Conservation (phyloP, 1,140 invertebrate genomes). For the Notospermus geniculatus region DNA sequence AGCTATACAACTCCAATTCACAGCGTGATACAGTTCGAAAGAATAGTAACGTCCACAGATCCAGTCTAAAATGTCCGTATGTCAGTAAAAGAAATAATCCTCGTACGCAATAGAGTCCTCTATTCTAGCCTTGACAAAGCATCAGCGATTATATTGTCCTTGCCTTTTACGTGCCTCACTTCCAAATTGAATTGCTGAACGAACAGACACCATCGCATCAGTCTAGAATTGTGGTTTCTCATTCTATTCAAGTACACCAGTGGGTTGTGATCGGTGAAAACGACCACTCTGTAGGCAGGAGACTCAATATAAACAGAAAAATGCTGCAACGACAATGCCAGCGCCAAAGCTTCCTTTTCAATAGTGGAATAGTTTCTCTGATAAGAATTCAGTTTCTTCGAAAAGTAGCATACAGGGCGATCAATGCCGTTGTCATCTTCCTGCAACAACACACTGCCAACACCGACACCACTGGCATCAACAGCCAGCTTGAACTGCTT, state of each 20-base stretch:
- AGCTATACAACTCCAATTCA: no score
- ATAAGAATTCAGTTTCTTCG: constrained; percentile 17
- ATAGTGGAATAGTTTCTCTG: constrained; percentile 20
- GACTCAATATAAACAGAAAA: constrained; percentile 14
- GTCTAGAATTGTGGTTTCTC: background rate
- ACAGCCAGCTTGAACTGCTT: constrained; percentile 36
- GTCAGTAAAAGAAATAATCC: background rate
- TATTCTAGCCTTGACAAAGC: background rate
- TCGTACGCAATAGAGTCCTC: no score
- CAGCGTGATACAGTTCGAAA: no score
- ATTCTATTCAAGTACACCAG: constrained; percentile 8
- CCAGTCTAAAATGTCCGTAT: no score
- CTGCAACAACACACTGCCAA: constrained; percentile 26
- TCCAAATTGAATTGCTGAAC: background rate
- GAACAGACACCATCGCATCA: background rate
- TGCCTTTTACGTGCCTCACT: background rate
- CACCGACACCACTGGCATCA: constrained; percentile 27
- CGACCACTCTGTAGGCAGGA: background rate
- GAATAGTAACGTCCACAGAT: no score
- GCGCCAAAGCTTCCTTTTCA: constrained; percentile 15
- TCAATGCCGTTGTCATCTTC: constrained; percentile 20
- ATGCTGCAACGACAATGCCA: constrained; percentile 12
- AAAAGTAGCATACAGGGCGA: constrained; percentile 24
- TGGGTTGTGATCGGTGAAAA: constrained; percentile 9
- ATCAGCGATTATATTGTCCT: constrained; percentile 3